phyloP scores from a whole-genome alignment of 2,888 invertebrate species.

The Spilarctia lutea region DNA sequence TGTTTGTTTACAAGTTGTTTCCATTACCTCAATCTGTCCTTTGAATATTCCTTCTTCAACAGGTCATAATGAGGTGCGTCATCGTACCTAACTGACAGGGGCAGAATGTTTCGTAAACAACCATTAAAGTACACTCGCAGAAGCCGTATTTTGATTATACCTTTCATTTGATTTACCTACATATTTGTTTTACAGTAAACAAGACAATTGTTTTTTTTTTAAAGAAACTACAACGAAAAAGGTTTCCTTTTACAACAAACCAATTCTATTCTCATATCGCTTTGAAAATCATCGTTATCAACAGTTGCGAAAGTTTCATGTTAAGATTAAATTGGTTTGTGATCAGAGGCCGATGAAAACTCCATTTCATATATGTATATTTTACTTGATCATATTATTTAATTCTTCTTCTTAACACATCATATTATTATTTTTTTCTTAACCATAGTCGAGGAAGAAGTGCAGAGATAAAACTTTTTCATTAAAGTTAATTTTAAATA shows the following conservation, averaged over 20 bases:
- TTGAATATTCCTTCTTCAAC: conserved; percentile 2
- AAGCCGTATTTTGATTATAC: background rate
- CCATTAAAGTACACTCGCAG: background rate
- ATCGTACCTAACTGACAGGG: background rate
- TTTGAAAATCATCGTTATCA: background rate
- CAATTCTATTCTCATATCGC: background rate
- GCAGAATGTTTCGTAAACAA: background rate
- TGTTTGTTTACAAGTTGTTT: conserved; percentile 17
- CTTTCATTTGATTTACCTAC: background rate
- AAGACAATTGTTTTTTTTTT: background rate
- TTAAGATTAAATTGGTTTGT: too few species aligned
- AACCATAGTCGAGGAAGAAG: too few species aligned
- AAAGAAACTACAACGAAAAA: background rate
- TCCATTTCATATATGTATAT: too few species aligned
- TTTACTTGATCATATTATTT: too few species aligned
- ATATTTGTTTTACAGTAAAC: background rate
- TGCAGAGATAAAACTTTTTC: too few species aligned
- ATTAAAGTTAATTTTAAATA: too few species aligned
- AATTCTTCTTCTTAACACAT: too few species aligned
- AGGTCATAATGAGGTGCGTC: conserved; percentile 15
- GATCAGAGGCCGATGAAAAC: too few species aligned
- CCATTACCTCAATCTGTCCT: conserved; percentile 18
- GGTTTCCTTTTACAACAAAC: background rate
- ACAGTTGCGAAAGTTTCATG: background rate
- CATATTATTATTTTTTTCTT: too few species aligned